Evolutionary conservation across 2,888 invertebrate species (phyloP), one percentile per base, ranked within the genome.

Genomic region (Cheilosia pagana): DNA sequence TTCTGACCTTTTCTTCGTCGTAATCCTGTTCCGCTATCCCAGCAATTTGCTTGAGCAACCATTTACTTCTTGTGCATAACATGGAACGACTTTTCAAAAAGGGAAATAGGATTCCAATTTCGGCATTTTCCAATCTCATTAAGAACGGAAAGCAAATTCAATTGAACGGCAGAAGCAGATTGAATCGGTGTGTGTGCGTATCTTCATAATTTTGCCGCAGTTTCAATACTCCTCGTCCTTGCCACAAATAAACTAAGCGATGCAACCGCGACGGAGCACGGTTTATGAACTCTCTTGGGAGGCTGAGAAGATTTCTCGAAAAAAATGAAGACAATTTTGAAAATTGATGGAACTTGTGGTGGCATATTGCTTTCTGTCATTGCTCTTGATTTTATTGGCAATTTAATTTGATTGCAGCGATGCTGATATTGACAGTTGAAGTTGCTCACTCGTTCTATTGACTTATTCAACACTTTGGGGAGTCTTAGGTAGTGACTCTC

Each of bases 41-140:
- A 7, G 6, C 39, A 41, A 35, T 35, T 23, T n/a, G 59, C 16
- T 23, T 39, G 21, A 59, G n/a, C 14, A 62, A 45, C 45, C 19
- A 41, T 41, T 43, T n/a, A 35, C 12, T 12, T 35, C 35, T 35
- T 10, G 12, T 35, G 19, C 16, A 31, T 3, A 19, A 45, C 45
- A 19, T 63, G 45, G 45, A 16, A 45, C 45, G 16, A 10, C 19
- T 45, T 45, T n/a, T 16, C 16, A 28, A 53, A 31, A 39, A 67
- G 10, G 41, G 41, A 53, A 53, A 53, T 41, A 16, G 19, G 53
- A 41, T 53, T 67, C 41, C 65, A 39, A 52, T 65, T 63, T 63
- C 48, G 21, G n/a, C 8, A 25, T 52, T 25, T 39, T 39, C 41
- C 65, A 65, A 53, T 52, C 67, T 67, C 67, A 67, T 67, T 67